Evolutionary conservation across 1,140 invertebrate genomes (phyloP), one percentile per base, ranked within the genome.

Genomic region (Lordiphosa clarofinis): DNA sequence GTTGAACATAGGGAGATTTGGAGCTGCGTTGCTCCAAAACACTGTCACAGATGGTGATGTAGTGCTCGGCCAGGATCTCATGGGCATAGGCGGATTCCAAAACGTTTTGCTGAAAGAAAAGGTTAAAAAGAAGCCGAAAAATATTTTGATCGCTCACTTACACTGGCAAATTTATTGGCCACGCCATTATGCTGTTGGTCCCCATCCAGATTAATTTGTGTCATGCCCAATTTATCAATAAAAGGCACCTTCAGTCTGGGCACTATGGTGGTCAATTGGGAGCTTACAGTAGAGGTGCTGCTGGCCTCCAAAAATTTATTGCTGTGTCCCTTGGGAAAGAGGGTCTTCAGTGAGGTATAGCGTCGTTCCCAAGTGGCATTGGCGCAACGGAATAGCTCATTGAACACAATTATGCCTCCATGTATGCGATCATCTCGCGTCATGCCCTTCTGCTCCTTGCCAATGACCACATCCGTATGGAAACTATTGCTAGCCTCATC

Each of bases 311-410:
- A 68, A 35, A 70, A 64, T 37, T 75, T 73, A 87, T 90, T 60
- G 75, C 90, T 58, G 87, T 91, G 19, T 88, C 67, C 42, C 88
- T 89, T 61, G 4, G 88, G 87, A n/a, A 89, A 74, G 0, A 89
- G 49, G 1, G 62, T 65, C 55, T 87, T 95, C 78, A 97, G 87
- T n/a, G 92, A 90, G 49, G 93, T 93, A 65, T 96, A 96, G 59
- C 94, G 93, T 13, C 92, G 91, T 87, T 97, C 98, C 93, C 97
- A 98, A 42, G 93, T 92, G 2, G 95, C 92, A 90, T 99, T 98
- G 42, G 96, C 95, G 84, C 96, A 98, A 61, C 98, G 90, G 2
- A 99, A 90, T 0, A 99, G 90, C 89, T 99, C 98, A 90, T 99
- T 99, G 1, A 99, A 90, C 9, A 99, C 96, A 9, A 99, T 91